These are phyloP conservation scores for Spisula solida DNA, from an alignment of 2,888 invertebrate species.

Conservation along the genomic window DNA sequence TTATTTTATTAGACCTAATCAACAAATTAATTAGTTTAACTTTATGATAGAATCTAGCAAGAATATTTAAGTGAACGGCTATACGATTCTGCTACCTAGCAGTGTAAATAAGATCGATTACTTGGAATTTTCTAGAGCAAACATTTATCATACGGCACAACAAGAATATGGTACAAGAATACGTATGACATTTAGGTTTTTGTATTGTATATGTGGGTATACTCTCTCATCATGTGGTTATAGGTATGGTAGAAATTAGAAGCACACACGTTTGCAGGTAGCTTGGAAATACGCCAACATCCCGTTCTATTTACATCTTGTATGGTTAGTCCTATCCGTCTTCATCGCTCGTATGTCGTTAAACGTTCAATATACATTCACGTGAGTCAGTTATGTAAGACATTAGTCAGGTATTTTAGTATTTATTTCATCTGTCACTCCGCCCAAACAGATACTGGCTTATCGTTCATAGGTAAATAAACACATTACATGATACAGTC, in stretches of 20 bases:
- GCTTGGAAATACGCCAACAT: not conserved
- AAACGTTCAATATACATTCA: constrained; percentile 5
- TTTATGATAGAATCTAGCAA: too few relatives aligned
- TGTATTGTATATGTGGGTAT: constrained; percentile 4
- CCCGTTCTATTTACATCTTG: not conserved
- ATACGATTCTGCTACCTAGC: too few relatives aligned
- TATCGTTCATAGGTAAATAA: too few relatives aligned
- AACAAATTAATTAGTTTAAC: too few relatives aligned
- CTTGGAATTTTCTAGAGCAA: not conserved
- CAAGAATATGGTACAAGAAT: not conserved
- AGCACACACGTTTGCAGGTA: not conserved
- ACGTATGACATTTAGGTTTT: not conserved
- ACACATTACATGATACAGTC: too few relatives aligned
- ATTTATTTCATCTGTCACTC: not conserved
- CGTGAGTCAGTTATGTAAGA: not conserved
- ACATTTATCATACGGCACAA: constrained; percentile 8
- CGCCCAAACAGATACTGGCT: not conserved
- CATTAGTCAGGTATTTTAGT: not conserved
- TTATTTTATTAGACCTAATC: too few relatives aligned
- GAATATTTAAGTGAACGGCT: too few relatives aligned
- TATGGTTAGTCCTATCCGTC: not conserved
- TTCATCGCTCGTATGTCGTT: not conserved
- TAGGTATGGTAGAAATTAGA: not conserved
- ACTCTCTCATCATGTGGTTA: not conserved
- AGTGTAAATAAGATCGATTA: too few relatives aligned